These are phyloP conservation scores for Morinoia aosen DNA, from an alignment of 2,888 invertebrate genomes.

Conservation along the genomic window DNA sequence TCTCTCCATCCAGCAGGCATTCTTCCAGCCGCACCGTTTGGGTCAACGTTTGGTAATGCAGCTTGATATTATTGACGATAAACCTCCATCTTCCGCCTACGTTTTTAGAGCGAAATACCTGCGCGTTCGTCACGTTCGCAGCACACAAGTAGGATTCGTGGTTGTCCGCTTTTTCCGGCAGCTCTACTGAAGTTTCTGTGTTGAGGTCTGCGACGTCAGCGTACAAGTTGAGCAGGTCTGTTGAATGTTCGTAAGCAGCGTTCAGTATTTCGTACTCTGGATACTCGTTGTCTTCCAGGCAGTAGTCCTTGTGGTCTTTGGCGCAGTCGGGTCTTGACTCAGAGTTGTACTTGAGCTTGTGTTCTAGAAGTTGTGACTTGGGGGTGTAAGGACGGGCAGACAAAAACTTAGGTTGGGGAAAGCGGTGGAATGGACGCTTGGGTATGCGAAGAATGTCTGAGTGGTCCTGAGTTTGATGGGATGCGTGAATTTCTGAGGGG, in stretches of 20 bases:
- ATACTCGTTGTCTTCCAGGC: not conserved
- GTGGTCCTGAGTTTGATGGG: not conserved
- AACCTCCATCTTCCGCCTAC: slow-evolving; percentile 68
- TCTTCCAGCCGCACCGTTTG: slow-evolving; percentile 68
- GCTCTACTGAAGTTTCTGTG: slow-evolving; percentile 67
- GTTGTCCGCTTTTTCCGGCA: not conserved
- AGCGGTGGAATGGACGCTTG: not conserved
- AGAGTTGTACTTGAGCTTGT: not conserved
- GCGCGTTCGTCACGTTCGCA: slow-evolving; percentile 68
- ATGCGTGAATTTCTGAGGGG: not conserved
- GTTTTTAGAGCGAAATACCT: slow-evolving; percentile 68
- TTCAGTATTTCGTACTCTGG: slow-evolving; percentile 55
- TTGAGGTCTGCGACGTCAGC: slow-evolving; percentile 60
- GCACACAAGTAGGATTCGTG: slow-evolving; percentile 68
- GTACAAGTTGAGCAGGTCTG: slow-evolving; percentile 61
- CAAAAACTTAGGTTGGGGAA: not conserved
- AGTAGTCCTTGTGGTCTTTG: not conserved
- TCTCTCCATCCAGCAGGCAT: slow-evolving; percentile 63
- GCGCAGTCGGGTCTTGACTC: not conserved
- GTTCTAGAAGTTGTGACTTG: not conserved
- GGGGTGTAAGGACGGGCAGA: not conserved
- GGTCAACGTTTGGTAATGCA: slow-evolving; percentile 68
- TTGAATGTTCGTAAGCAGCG: slow-evolving; percentile 56
- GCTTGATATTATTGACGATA: slow-evolving; percentile 68
- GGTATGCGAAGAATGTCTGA: not conserved